These are phyloP conservation scores for Leptopilina myrica DNA, from an alignment of 2,888 invertebrate species.

Conservation along the genomic window DNA sequence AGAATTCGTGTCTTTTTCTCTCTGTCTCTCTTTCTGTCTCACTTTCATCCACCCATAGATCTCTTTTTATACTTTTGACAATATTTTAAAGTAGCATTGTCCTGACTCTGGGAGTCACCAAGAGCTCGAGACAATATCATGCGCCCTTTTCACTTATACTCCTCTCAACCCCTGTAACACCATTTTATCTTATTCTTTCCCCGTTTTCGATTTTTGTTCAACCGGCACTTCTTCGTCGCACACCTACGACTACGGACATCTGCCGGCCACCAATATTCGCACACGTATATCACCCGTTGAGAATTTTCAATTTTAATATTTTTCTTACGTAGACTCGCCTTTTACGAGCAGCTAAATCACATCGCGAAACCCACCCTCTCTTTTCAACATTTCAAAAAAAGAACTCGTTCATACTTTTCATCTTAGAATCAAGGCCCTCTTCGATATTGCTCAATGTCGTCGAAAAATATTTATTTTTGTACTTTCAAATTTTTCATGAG, in stretches of 20 bases:
- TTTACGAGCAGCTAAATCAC: conserved; percentile 74
- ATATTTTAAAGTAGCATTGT: conserved; percentile 75
- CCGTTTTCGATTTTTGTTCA: conserved; percentile 49
- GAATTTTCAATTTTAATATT: conserved; percentile 76
- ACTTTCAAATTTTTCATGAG: conserved; percentile 2
- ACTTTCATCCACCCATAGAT: conserved; percentile 44
- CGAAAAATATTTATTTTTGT: conserved; percentile 20
- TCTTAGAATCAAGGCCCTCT: neutral
- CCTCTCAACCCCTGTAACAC: conserved; percentile 46
- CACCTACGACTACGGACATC: conserved; percentile 66
- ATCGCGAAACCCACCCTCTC: conserved; percentile 47
- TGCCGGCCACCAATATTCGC: conserved; percentile 75
- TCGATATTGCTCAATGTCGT: conserved; percentile 31
- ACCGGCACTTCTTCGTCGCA: conserved; percentile 49
- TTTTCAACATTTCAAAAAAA: conserved; percentile 42
- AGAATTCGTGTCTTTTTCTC: conserved; percentile 23
- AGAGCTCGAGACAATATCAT: conserved; percentile 71
- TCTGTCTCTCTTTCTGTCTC: neutral
- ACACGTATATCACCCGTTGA: conserved; percentile 71
- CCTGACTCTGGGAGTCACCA: conserved; percentile 64
- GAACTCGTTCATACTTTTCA: neutral
- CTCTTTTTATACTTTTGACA: conserved; percentile 70
- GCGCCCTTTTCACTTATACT: conserved; percentile 46
- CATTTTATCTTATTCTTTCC: conserved; percentile 39
- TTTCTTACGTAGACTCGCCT: conserved; percentile 67